Base-by-base conservation (phyloP, 1,140 invertebrate genomes). In the Harpegnathos saltator region DNA sequence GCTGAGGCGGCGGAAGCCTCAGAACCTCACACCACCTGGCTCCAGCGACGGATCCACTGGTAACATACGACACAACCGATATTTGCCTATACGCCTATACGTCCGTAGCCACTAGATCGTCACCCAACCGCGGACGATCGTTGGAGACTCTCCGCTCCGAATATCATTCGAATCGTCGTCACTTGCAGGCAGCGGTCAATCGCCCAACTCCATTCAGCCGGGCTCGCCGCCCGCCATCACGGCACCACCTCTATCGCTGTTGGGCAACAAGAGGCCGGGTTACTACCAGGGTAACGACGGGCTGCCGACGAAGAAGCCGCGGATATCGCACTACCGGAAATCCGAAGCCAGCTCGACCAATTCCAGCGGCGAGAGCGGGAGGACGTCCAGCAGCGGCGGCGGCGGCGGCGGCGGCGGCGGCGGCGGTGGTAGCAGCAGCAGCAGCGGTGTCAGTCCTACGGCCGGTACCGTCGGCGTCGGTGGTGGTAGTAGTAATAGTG, bases 1-100 rank as follows among this genome's bases (percentile, higher is more conserved):
- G 90, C 94, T 99, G 84, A 98, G 98, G 95, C 96, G 97, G 90
- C 96, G 97, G 89, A 98, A 98, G 95, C 97, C 97, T 86, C 97
- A 98, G 94, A 98, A 98, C 93, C 94, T 98, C 90, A 98, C 97
- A 15, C 97, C 97, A 61, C 97, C 97, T 11, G 96, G 97, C 63
- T 97, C 97, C 88, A 97, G 97, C 77, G 97, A 98, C 90, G 96
- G 96, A 74, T 95, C 95, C 72, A 96, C 96, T 58, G 96, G 96
- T 86, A 95, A n/a, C 95, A 82, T 29, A 14, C n/a, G 2, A 5
- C 11, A 5, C 24, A 7, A n/a, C n/a, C n/a, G n/a, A n/a, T n/a
- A n/a, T n/a, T n/a, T n/a, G n/a, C n/a, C n/a, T n/a, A n/a, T n/a
- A n/a, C n/a, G n/a, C n/a, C n/a, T n/a, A n/a, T n/a, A n/a, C n/a